Evolutionary conservation across 2,797 vertebrate genomes (phyloP).

Genomic region (Bradypodion ventrale): DNA sequence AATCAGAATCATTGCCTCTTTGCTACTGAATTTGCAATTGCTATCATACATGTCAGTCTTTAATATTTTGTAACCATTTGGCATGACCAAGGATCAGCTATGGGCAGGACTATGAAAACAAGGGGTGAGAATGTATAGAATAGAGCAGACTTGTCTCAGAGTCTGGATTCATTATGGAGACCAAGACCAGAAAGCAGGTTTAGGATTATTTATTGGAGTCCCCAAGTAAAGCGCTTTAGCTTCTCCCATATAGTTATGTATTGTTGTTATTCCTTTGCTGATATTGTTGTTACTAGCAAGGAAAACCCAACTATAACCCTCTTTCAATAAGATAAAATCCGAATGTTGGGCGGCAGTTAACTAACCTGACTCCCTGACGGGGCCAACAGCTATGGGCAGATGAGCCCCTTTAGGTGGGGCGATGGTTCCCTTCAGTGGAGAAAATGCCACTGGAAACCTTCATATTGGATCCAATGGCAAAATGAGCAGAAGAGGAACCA

Average conservation of each 20-base stretch:
- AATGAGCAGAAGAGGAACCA: no score
- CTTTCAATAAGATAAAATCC: no score
- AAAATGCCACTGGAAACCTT: no score
- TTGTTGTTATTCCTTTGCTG: background rate
- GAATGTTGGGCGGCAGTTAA: no score
- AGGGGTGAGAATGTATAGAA: background rate
- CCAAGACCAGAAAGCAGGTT: background rate
- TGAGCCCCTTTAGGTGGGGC: no score
- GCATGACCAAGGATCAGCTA: background rate
- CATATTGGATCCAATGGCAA: no score
- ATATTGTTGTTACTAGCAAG: no score
- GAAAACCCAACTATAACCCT: no score
- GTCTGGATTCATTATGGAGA: background rate
- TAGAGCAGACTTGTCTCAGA: background rate
- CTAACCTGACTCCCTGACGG: no score
- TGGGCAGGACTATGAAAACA: background rate
- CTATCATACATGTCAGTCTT: background rate
- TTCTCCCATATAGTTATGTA: background rate
- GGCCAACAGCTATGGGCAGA: no score
- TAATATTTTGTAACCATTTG: background rate
- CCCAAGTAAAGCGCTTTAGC: background rate
- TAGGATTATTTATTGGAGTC: background rate
- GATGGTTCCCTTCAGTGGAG: no score
- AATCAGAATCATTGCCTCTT: background rate
- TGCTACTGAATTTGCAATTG: slow-evolving; percentile 7